Percentiles rank a stretch among this genome's conserved stretches.
Evolutionary conservation across 2,113 vertebrate genomes (phyloP).

Genomic region (Coreoperca whiteheadi): DNA sequence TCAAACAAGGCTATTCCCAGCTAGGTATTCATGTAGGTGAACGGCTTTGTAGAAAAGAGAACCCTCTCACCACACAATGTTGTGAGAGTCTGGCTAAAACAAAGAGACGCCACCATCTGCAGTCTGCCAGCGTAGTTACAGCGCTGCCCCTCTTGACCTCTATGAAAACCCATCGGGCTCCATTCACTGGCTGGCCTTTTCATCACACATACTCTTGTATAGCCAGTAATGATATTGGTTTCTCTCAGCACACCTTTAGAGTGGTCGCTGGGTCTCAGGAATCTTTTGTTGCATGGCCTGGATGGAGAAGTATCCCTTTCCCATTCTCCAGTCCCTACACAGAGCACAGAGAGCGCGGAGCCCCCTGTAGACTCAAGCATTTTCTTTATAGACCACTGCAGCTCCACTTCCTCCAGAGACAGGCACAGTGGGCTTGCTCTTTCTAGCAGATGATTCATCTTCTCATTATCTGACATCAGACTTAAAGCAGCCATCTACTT

Average conservation of each 20-base stretch:
- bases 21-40: conserved; percentile 42
- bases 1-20: conserved; percentile 18
- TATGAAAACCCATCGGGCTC: conserved; percentile 53
- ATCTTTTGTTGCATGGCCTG: conserved; percentile 76
- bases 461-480: conserved; percentile 79
- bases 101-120: conserved; percentile 71
- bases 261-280: conserved; percentile 65
- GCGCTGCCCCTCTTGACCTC: conserved; percentile 67
- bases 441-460: conserved; percentile 78
- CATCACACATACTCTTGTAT: conserved; percentile 62
- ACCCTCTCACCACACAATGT: conserved; percentile 36
- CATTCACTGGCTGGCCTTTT: conserved; percentile 74
- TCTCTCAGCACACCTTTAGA: conserved; percentile 80
- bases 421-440: conserved; percentile 52
- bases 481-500: conserved; percentile 60
- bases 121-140: conserved; percentile 59
- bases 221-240: conserved; percentile 81
- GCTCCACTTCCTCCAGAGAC: conserved; percentile 63
- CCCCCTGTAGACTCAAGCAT: conserved; percentile 47
- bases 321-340: conserved; percentile 48
- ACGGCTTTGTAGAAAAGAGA: conserved; percentile 36
- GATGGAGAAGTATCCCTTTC: conserved; percentile 72
- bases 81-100: conserved; percentile 68
- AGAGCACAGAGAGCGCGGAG: conserved; percentile 37
- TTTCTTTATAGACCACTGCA: conserved; percentile 69